Evolutionary conservation across 2,113 vertebrate genomes (phyloP), one percentile per base, ranked within the genome.

Genomic region (Panthera tigris): DNA sequence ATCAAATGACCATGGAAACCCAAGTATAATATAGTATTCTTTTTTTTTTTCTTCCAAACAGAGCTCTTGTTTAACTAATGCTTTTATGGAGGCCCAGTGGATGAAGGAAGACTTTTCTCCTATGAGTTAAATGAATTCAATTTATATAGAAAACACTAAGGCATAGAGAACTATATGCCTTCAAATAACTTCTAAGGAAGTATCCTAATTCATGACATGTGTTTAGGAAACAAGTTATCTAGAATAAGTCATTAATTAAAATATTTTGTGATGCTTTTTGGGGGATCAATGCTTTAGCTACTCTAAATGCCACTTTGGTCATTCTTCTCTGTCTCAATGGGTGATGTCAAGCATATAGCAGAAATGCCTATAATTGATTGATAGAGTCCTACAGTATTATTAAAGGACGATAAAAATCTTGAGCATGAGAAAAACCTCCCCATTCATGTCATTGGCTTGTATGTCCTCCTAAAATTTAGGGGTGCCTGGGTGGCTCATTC

Each of bases 161-260:
- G 69, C 79, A 63, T 61, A 79, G n/a, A 52, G 73, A 94, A 33
- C 16, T 16, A 27, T 7, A 12, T 65, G 57, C 29, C 68, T 80
- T 45, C 41, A 52, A 89, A 74, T 84, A 84, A 89, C 14, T 71
- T 90, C 68, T 93, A 57, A 87, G 16, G 8, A 16, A 90, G 9
- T 73, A 10, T 55, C 69, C 65, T 88, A 27, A 84, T 80, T 84
- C 41, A n/a, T 86, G 50, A 55, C 23, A 14, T 36, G 16, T 93
- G 36, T 88, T 87, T 91, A 84, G 33, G 85, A 68, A 96, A 78
- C 31, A 88, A 36, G 1, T 71, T 85, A 52, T 66, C 65, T 93
- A 81, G 73, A 82, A 87, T 61, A 94, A 83, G 33, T 25, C 81
- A 39, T 91, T 96, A 69, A 90, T 96, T 83, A 76, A 86, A 94